Percentiles rank a stretch among this genome's conserved stretches.
Evolutionary conservation across 2,113 vertebrate genomes (phyloP).

Genomic region (Neotoma lepida): DNA sequence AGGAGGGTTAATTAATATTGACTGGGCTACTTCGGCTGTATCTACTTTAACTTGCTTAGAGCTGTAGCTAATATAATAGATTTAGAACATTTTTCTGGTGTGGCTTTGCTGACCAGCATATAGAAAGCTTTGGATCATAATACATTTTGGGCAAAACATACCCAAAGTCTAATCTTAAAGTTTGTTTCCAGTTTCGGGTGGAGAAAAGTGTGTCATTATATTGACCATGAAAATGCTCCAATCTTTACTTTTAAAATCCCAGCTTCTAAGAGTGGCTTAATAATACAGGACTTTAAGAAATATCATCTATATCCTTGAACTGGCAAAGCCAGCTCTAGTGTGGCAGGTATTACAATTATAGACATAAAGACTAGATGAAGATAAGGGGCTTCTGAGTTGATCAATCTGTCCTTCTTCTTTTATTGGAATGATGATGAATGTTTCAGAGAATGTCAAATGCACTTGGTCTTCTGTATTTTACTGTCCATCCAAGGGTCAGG

Average conservation of each 20-base stretch:
- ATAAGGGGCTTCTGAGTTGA: neutral
- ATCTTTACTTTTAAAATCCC: neutral
- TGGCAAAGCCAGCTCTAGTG: neutral
- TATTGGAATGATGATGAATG: neutral
- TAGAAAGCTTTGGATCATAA: slow-evolving; percentile 57
- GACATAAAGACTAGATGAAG: neutral
- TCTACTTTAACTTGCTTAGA: slow-evolving; percentile 35
- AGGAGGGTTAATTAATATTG: slow-evolving; percentile 35
- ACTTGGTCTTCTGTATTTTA: neutral
- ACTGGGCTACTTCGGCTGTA: slow-evolving; percentile 8
- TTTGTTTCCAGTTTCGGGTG: slow-evolving; percentile 37
- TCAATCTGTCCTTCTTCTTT: neutral
- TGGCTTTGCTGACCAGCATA: slow-evolving; percentile 45
- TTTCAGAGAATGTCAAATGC: neutral
- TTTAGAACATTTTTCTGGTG: slow-evolving; percentile 45
- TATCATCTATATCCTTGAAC: neutral
- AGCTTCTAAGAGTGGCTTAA: neutral
- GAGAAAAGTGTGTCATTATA: neutral
- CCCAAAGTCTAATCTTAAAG: slow-evolving; percentile 43
- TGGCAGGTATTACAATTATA: neutral
- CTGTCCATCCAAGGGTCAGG: neutral
- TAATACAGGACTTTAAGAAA: neutral
- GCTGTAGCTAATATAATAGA: neutral
- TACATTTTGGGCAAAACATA: slow-evolving; percentile 41
- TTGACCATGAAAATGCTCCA: neutral